Base-by-base conservation (phyloP, 2,888 invertebrate species). In the Aphodius granarius region DNA sequence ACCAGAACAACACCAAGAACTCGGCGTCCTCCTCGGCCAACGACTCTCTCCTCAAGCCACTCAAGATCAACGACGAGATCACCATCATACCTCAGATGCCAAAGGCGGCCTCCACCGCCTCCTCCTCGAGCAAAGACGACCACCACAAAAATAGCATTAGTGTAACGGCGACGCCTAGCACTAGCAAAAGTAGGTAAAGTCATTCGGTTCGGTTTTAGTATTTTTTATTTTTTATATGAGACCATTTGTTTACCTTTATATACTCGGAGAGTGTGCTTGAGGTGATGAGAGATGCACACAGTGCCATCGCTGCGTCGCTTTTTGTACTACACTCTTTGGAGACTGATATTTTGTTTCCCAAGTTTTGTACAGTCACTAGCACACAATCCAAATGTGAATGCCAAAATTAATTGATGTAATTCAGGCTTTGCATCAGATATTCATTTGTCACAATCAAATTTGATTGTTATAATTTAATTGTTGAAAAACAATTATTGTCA, bases 51-150 rank as follows among this genome's bases (percentile, higher is more conserved):
- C 86, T 94, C 79, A 95, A 95, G 85, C 95, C 96, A 72, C 86
- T 95, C 79, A 95, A 95, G 88, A 95, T 95, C 82, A 95, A 95
- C 85, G 95, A 95, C 86, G 95, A 95, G 88, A 95, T 96, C 82
- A 95, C 95, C 77, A 95, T 95, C 82, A 95, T 94, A 88, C 95
- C 95, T 81, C 95, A 95, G 86, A 94, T 95, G 79, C 91, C 92
- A 78, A 91, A 90, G 82, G 75, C 80, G 63, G 81, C 82, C 62
- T 79, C 80, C 15, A 81, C 82, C 62, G 79, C 80, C 13, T 79
- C 78, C 20, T 80, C 81, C 4, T 78, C 81, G 66, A 78, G 78
- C 17, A 81, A 79, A 71, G 84, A 83, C 78, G 84, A 85, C 71
- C 82, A 82, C 81, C 77, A 79, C 81, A 75, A 79, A 75, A 80